Evolutionary conservation across 2,113 vertebrate species (phyloP).

Genomic region (Notechis scutatus): DNA sequence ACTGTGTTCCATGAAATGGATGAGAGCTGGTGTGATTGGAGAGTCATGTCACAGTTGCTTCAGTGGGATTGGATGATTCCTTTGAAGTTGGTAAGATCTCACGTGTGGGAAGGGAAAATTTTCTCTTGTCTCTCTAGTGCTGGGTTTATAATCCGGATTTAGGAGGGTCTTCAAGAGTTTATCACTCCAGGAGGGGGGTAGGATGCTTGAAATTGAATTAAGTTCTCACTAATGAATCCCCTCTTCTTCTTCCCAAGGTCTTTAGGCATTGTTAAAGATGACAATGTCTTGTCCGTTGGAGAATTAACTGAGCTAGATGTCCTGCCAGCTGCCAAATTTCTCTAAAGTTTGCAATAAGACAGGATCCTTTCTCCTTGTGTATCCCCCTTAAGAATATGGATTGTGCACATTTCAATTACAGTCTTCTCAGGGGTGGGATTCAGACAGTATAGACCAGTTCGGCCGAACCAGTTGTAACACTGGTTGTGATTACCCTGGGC

Average conservation of each 20-base stretch:
- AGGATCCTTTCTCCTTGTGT: background rate
- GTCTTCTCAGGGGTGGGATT: background rate
- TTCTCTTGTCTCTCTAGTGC: background rate
- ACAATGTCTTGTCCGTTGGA: background rate
- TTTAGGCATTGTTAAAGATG: background rate
- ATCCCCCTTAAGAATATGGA: background rate
- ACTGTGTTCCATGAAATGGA: background rate
- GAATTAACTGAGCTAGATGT: background rate
- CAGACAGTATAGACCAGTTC: too few relatives aligned
- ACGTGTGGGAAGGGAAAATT: background rate
- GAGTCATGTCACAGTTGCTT: background rate
- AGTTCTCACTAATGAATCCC: background rate
- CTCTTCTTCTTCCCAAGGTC: background rate
- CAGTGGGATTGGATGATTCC: background rate
- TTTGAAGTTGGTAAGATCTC: background rate
- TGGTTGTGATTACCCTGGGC: too few relatives aligned
- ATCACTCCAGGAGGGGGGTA: background rate
- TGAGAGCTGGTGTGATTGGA: background rate
- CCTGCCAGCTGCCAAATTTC: background rate
- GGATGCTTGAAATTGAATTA: background rate
- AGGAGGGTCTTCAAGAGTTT: background rate
- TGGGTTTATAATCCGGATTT: background rate
- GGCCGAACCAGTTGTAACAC: too few relatives aligned
- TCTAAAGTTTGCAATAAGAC: background rate
- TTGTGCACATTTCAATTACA: background rate